Percentiles rank a stretch among this genome's conserved stretches.
These are phyloP conservation scores for Pogonomyrmex californicus DNA, from an alignment of 1,140 invertebrate genomes.

Conservation along the genomic window DNA sequence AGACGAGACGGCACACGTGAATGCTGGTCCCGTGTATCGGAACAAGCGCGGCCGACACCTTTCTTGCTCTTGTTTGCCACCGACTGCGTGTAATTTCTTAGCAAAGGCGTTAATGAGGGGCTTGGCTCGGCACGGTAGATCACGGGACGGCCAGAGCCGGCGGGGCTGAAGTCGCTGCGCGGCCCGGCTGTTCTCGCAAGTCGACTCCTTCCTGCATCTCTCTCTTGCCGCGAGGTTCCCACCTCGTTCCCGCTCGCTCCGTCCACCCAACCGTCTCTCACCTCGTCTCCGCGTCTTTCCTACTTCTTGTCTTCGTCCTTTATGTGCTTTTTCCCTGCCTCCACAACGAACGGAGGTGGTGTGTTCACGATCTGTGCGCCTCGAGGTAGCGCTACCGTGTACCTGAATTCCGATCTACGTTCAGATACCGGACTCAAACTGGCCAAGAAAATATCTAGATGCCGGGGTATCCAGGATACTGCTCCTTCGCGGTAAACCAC, in stretches of 20 bases:
- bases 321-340: slow-evolving; percentile 50
- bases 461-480: slow-evolving; percentile 83
- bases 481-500: slow-evolving; percentile 72
- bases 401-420: slow-evolving; percentile 86
- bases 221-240: slow-evolving; percentile 44
- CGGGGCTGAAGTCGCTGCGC: slow-evolving; percentile 67
- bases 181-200: slow-evolving; percentile 23
- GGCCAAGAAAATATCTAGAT: slow-evolving; percentile 84
- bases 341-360: slow-evolving; percentile 75
- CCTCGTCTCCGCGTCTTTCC: slow-evolving; percentile 38
- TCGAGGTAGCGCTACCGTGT: slow-evolving; percentile 86
- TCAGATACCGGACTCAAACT: slow-evolving; percentile 82
- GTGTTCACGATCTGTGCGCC: slow-evolving; percentile 83
- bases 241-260: slow-evolving; percentile 54
- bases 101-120: slow-evolving; percentile 87
- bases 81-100: slow-evolving; percentile 86
- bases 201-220: slow-evolving; percentile 13
- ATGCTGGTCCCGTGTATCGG: slow-evolving; percentile 73
- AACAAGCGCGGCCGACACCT: slow-evolving; percentile 81
- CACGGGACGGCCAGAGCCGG: slow-evolving; percentile 80
- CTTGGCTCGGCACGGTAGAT: slow-evolving; percentile 86
- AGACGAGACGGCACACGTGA: slow-evolving; percentile 38
- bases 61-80: slow-evolving; percentile 87
- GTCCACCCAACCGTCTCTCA: slow-evolving; percentile 31
- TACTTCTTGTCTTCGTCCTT: slow-evolving; percentile 58